Evolutionary conservation across 2,888 invertebrate species (phyloP).

Genomic region (Aspidiotus destructor): DNA sequence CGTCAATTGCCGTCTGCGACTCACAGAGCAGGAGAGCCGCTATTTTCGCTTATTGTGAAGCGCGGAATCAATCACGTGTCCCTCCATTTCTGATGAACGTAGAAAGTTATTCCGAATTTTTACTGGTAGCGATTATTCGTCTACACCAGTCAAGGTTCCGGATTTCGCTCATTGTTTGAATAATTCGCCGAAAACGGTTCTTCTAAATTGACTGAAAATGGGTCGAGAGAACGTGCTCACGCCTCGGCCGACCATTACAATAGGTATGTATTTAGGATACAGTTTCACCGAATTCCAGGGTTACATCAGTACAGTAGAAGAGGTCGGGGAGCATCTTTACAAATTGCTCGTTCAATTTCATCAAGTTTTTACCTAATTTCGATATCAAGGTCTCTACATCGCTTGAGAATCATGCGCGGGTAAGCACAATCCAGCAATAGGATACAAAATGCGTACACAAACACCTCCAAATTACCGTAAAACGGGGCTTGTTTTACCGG

Average conservation of each 20-base stretch:
- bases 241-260: slow-evolving; percentile 72
- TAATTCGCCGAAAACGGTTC: slow-evolving; percentile 46
- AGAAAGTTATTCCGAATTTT: slow-evolving; percentile 52
- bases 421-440: slow-evolving; percentile 65
- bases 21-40: slow-evolving; percentile 39
- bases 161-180: slow-evolving; percentile 37
- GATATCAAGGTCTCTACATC: slow-evolving; percentile 67
- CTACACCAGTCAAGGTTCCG: slow-evolving; percentile 57
- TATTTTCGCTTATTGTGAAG: slow-evolving; percentile 43
- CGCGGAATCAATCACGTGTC: slow-evolving; percentile 37
- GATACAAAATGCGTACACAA: slow-evolving; percentile 60
- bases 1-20: too few species aligned
- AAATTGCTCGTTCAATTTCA: slow-evolving; percentile 71
- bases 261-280: slow-evolving; percentile 78
- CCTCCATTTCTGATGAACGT: slow-evolving; percentile 40
- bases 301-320: slow-evolving; percentile 65
- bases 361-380: slow-evolving; percentile 65
- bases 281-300: slow-evolving; percentile 75
- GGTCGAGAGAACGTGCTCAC: slow-evolving; percentile 53
- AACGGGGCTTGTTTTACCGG: slow-evolving; percentile 63
- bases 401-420: slow-evolving; percentile 87
- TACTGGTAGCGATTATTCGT: slow-evolving; percentile 42
- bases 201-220: slow-evolving; percentile 37
- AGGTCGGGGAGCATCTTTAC: slow-evolving; percentile 71
- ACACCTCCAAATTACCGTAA: slow-evolving; percentile 53